Conservation (phyloP, 2,888 invertebrate genomes). For the Colletes collaris region DNA sequence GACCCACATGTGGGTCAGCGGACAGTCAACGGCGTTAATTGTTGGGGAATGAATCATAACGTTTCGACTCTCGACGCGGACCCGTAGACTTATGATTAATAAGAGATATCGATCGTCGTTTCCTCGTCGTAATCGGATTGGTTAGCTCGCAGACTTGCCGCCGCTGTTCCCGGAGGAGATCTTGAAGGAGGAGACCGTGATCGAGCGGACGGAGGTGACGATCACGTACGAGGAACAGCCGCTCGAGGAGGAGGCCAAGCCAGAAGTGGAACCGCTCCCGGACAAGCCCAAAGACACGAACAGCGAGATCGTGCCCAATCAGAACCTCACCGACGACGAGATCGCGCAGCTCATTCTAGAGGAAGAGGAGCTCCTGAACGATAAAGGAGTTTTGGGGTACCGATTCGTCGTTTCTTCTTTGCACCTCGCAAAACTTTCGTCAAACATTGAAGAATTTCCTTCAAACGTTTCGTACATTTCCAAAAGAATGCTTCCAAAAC, state of each 20-base stretch:
- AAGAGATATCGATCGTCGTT: too few species aligned
- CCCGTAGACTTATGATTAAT: too few species aligned
- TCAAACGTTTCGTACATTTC: too few species aligned
- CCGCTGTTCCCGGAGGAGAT: slow-evolving; percentile 73
- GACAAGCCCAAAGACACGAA: slow-evolving; percentile 77
- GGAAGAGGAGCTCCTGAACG: slow-evolving; percentile 87
- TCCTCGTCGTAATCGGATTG: slow-evolving; percentile 16
- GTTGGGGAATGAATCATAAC: too few species aligned
- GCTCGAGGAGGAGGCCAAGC: slow-evolving; percentile 45
- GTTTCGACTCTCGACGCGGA: too few species aligned
- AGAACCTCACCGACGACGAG: slow-evolving; percentile 86
- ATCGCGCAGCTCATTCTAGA: slow-evolving; percentile 88
- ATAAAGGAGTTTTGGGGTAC: slow-evolving; percentile 89
- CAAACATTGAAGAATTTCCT: too few species aligned
- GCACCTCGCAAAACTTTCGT: too few species aligned
- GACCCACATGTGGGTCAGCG: too few species aligned
- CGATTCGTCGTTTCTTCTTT: slow-evolving; percentile 11
- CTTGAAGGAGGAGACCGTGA: slow-evolving; percentile 58
- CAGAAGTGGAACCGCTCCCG: slow-evolving; percentile 63
- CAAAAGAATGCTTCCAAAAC: too few species aligned
- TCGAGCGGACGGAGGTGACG: slow-evolving; percentile 39
- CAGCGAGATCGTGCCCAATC: slow-evolving; percentile 78
- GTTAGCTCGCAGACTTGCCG: slow-evolving; percentile 70
- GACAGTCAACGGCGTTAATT: too few species aligned
- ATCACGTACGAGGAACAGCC: slow-evolving; percentile 5